Conservation (phyloP, 2,113 vertebrate genomes). For the Vidua chalybeata region DNA sequence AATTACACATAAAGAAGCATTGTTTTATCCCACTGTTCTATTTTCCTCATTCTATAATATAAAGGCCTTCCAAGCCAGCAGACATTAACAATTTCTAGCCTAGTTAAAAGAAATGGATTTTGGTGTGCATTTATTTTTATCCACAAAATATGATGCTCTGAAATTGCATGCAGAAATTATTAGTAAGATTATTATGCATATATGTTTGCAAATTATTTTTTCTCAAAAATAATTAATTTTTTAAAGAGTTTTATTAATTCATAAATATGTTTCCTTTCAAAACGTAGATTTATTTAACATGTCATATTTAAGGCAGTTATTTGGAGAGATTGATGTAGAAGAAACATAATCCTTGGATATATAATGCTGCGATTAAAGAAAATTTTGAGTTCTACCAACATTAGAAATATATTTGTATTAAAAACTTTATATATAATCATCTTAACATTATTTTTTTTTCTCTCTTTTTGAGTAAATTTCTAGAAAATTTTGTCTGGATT, state of each 20-base stretch:
- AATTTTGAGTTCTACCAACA: not conserved
- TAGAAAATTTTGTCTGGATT: not conserved
- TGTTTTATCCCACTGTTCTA: not conserved
- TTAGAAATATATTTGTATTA: not conserved
- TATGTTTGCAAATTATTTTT: not conserved
- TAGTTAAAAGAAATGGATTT: not conserved
- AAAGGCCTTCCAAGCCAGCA: slow-evolving; percentile 35
- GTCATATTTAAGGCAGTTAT: not conserved
- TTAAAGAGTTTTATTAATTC: not conserved
- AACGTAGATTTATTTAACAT: not conserved
- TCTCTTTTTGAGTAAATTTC: not conserved
- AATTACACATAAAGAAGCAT: not conserved
- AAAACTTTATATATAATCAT: not conserved
- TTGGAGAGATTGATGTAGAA: not conserved
- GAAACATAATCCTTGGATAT: not conserved
- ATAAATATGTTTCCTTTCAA: not conserved
- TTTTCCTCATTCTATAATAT: not conserved
- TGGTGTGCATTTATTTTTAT: not conserved
- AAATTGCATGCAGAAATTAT: not conserved
- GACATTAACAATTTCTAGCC: slow-evolving; percentile 54
- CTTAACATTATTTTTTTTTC: not conserved
- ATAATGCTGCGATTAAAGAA: not conserved
- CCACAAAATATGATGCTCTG: not conserved
- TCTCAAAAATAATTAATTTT: not conserved
- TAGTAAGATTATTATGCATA: not conserved